Conservation (phyloP, 1,140 invertebrate genomes). For the Megalonaias nervosa region DNA sequence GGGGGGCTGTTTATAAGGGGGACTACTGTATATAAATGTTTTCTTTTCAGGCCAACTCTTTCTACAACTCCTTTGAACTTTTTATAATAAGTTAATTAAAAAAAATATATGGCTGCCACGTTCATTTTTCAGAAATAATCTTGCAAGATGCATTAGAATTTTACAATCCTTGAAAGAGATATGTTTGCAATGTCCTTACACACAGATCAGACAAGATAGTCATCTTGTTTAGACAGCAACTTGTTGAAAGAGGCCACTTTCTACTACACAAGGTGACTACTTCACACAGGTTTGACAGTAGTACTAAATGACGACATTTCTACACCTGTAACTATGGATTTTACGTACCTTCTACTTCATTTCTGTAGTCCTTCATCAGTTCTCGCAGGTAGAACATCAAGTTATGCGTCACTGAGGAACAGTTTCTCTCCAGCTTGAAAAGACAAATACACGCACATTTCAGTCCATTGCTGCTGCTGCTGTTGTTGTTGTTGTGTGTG, state of each 20-base stretch:
- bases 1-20: too few species aligned
- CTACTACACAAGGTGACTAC: background rate
- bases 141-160: too few species aligned
- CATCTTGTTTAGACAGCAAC: background rate
- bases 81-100: background rate
- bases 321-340: background rate
- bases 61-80: too few species aligned
- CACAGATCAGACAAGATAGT: background rate
- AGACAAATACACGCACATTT: slow-evolving; percentile 7
- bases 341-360: slow-evolving; percentile 71
- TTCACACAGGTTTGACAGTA: background rate
- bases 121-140: too few species aligned
- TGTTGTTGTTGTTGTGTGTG: too few species aligned
- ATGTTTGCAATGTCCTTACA: background rate
- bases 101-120: too few species aligned
- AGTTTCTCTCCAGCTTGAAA: slow-evolving; percentile 66
- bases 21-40: too few species aligned
- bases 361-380: slow-evolving; percentile 76
- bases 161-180: background rate
- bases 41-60: too few species aligned
- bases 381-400: slow-evolving; percentile 72
- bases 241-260: background rate
- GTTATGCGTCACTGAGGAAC: slow-evolving; percentile 62
- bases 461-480: too few species aligned
- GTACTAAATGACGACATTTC: background rate